Evolutionary conservation across 2,797 vertebrate genomes (phyloP).

Genomic region (Typhlichthys eigenmanni): DNA sequence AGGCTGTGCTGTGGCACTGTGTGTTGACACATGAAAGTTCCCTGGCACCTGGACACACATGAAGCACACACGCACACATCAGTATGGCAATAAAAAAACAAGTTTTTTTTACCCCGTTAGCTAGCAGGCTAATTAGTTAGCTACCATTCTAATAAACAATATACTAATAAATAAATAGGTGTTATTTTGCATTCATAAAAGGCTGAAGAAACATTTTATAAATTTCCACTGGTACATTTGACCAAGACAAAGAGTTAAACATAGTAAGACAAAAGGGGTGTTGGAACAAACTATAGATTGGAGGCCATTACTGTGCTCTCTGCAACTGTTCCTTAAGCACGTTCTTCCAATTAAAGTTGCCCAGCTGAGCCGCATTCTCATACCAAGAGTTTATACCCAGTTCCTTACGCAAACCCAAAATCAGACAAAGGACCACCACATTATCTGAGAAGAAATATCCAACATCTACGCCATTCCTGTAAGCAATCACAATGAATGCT

Average conservation of each 20-base stretch:
- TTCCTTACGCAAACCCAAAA: constrained; percentile 24
- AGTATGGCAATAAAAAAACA: background rate
- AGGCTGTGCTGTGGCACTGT: constrained; percentile 96
- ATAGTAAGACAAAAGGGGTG: constrained; percentile 44
- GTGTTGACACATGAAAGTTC: constrained; percentile 97
- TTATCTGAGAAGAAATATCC: background rate
- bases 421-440: constrained; percentile 23
- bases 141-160: too few species aligned
- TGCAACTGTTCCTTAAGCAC: constrained; percentile 4
- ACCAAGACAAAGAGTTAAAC: constrained; percentile 29
- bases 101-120: constrained; percentile 28
- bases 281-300: constrained; percentile 28
- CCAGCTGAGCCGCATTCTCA: constrained; percentile 34
- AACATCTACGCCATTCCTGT: background rate
- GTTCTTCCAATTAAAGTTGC: constrained; percentile 38
- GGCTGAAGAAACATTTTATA: constrained; percentile 4
- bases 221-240: constrained; percentile 5
- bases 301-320: constrained; percentile 4
- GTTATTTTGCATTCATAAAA: constrained; percentile 14
- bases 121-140: constrained; percentile 14
- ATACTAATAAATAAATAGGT: constrained; percentile 20
- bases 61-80: constrained; percentile 16
- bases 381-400: background rate
- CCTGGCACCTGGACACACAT: constrained; percentile 86
- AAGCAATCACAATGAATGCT: constrained; percentile 10